A percentile compares a stretch with the other conserved stretches of the same genome.
Conservation (phyloP, 2,888 invertebrate genomes). For the Drosophila colorata region DNA sequence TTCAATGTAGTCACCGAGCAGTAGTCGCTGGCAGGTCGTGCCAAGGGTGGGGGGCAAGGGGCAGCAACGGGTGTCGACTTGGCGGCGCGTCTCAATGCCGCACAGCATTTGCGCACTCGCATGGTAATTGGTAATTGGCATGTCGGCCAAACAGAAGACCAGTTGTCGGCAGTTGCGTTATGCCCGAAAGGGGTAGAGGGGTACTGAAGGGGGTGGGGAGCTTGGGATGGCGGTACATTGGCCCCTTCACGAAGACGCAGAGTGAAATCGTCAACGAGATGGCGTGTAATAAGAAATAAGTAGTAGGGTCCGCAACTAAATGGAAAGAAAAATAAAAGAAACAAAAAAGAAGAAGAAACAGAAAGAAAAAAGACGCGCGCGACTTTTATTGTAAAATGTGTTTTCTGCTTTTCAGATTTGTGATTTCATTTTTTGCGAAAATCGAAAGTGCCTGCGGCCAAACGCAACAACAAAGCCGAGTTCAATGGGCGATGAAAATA, state of each 20-base stretch:
- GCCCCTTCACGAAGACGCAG: slow-evolving; percentile 43
- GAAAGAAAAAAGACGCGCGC: slow-evolving; percentile 1
- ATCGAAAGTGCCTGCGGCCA: slow-evolving; percentile 69
- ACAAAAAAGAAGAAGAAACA: neutral
- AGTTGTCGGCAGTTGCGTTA: slow-evolving; percentile 12
- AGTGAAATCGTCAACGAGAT: slow-evolving; percentile 70
- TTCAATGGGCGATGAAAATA: slow-evolving; percentile 44
- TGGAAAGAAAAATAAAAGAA: slow-evolving; percentile 2
- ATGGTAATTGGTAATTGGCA: slow-evolving; percentile 59
- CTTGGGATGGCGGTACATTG: slow-evolving; percentile 62
- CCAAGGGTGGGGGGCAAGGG: neutral
- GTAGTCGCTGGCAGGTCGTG: neutral
- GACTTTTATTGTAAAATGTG: slow-evolving; percentile 33
- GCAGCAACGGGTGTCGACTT: slow-evolving; percentile 3
- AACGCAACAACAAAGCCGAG: slow-evolving; percentile 13
- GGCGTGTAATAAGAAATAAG: slow-evolving; percentile 61
- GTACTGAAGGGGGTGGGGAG: neutral
- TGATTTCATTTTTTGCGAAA: slow-evolving; percentile 69
- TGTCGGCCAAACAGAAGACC: slow-evolving; percentile 36
- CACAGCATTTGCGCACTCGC: slow-evolving; percentile 56
- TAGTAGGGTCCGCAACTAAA: slow-evolving; percentile 49
- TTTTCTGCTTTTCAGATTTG: slow-evolving; percentile 40
- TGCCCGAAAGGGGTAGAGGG: slow-evolving; percentile 4
- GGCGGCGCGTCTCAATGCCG: slow-evolving; percentile 50
- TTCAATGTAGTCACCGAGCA: slow-evolving; percentile 45